phyloP scores from a whole-genome alignment of 2,888 invertebrate genomes.

The Melanostoma mellinum region DNA sequence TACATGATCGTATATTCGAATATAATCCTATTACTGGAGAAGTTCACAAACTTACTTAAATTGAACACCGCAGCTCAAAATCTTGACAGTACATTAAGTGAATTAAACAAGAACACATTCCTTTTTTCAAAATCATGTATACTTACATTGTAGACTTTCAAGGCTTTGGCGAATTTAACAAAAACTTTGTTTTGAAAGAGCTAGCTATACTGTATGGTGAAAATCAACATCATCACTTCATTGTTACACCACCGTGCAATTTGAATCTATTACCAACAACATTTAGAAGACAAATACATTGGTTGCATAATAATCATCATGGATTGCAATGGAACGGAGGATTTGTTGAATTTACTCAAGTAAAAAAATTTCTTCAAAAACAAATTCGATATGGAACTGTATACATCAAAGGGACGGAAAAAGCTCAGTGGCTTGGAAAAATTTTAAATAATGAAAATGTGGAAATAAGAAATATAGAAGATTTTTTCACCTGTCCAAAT shows the following conservation, averaged over 20 bases:
- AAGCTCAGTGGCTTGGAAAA: slow-evolving; percentile 8
- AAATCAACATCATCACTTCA: too few relatives aligned
- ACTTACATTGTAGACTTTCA: background rate
- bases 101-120: slow-evolving; percentile 74
- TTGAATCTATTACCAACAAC: slow-evolving; percentile 1
- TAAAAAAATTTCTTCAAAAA: slow-evolving; percentile 3
- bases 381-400: slow-evolving; percentile 4
- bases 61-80: too few relatives aligned
- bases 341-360: background rate
- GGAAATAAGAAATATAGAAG: background rate
- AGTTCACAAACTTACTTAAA: slow-evolving; percentile 31
- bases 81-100: slow-evolving; percentile 19
- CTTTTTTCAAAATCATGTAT: background rate
- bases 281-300: slow-evolving; percentile 22
- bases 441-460: slow-evolving; percentile 11
- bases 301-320: slow-evolving; percentile 39
- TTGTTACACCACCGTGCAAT: slow-evolving; percentile 27
- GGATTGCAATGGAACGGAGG: slow-evolving; percentile 24
- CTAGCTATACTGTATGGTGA: slow-evolving; percentile 33
- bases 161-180: slow-evolving; percentile 35
- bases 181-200: slow-evolving; percentile 44
- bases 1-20: slow-evolving; percentile 47
- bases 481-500: background rate
- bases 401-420: slow-evolving; percentile 16
- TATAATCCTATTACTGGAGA: slow-evolving; percentile 37